These are phyloP conservation scores for Rachycentron canadum DNA, from an alignment of 2,797 vertebrate species.

Conservation along the genomic window DNA sequence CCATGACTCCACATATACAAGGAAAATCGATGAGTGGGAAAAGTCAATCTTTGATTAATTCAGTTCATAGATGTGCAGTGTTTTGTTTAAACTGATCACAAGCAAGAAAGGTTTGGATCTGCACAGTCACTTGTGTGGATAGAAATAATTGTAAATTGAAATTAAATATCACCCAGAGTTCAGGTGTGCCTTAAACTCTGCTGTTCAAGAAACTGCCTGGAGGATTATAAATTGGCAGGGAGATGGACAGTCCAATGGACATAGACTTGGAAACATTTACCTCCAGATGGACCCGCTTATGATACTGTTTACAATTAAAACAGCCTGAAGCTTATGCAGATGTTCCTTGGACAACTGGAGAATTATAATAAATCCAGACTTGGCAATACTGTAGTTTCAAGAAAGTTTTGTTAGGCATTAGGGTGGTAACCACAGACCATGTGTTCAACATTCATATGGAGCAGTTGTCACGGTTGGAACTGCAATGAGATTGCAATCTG, in stretches of 20 bases:
- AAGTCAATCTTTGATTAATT: not conserved
- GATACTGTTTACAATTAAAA: conserved; percentile 7
- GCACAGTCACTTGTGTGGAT: not conserved
- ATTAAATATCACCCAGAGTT: not conserved
- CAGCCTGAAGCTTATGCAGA: not conserved
- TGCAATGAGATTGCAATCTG: too few species aligned
- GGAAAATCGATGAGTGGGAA: not conserved
- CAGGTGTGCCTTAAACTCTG: not conserved
- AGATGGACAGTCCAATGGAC: not conserved
- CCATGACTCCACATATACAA: not conserved
- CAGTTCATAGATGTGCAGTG: not conserved
- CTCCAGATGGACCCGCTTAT: not conserved
- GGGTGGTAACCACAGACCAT: not conserved
- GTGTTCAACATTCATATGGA: too few species aligned
- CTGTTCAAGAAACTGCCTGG: not conserved
- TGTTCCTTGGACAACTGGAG: not conserved
- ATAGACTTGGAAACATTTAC: not conserved
- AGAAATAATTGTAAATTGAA: not conserved
- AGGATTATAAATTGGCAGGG: conserved; percentile 10
- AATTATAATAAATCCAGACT: not conserved
- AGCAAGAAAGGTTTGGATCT: not conserved
- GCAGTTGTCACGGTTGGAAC: too few species aligned
- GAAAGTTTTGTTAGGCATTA: not conserved
- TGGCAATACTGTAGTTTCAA: not conserved
- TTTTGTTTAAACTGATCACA: not conserved